A percentile compares a stretch with the other conserved stretches of the same genome.
Conservation (phyloP, 2,113 vertebrate species). For the Lathamus discolor region DNA sequence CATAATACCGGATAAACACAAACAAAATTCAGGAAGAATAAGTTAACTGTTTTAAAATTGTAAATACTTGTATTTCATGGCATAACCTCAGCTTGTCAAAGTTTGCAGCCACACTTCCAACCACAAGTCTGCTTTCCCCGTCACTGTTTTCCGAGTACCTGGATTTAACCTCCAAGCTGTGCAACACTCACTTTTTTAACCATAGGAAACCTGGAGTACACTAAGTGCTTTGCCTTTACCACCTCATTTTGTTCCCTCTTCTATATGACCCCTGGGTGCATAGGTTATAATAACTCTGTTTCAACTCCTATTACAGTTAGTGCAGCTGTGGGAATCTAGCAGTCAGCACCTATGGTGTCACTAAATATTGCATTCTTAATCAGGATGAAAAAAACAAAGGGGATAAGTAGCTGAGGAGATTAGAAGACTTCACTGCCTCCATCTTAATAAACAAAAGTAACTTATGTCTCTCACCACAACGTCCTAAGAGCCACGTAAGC, state of each 20-base stretch:
- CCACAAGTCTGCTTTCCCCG: background rate
- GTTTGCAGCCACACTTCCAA: background rate
- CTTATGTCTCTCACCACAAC: background rate
- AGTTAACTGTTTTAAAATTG: background rate
- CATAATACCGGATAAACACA: background rate
- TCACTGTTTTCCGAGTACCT: background rate
- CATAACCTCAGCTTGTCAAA: background rate
- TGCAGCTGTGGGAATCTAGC: background rate
- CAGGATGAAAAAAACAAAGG: background rate
- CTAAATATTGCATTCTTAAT: slow-evolving; percentile 21
- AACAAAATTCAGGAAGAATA: background rate
- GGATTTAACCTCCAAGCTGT: background rate
- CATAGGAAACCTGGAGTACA: background rate
- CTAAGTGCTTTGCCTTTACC: background rate
- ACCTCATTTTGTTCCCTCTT: slow-evolving; percentile 36
- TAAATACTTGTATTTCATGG: background rate
- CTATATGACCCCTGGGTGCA: background rate
- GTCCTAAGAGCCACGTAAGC: background rate
- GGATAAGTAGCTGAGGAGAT: background rate
- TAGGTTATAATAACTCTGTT: slow-evolving; percentile 20
- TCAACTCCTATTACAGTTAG: background rate
- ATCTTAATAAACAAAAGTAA: slow-evolving; percentile 7
- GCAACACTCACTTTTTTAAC: background rate
- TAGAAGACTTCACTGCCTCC: background rate
- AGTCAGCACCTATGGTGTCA: background rate